Conservation (phyloP, 2,888 invertebrate genomes). For the Strigamia maritima region DNA sequence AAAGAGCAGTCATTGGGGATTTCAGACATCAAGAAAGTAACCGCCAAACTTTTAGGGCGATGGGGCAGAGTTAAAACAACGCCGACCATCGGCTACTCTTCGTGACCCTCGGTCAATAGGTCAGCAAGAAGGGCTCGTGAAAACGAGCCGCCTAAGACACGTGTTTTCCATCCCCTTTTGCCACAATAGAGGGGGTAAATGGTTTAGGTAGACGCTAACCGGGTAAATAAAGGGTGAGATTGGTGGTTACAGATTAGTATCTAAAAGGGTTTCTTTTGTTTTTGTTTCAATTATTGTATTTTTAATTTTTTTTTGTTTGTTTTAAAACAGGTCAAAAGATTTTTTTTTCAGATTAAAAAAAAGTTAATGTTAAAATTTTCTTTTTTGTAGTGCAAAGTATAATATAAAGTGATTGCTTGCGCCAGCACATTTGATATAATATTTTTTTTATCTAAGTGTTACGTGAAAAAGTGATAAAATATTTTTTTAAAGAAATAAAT, state of each 20-base stretch:
- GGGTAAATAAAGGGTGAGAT: background rate
- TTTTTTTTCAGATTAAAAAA: background rate
- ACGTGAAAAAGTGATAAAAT: too few relatives aligned
- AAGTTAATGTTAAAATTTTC: background rate
- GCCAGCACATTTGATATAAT: too few relatives aligned
- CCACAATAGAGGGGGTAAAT: background rate
- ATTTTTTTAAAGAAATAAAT: too few relatives aligned
- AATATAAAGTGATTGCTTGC: too few relatives aligned
- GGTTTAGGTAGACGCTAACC: background rate
- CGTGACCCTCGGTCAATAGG: conserved; percentile 10
- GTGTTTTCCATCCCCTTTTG: background rate
- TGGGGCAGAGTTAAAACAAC: conserved; percentile 1
- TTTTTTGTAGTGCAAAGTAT: too few relatives aligned
- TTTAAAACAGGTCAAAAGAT: background rate
- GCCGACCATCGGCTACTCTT: conserved; percentile 1
- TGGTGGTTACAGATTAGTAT: background rate
- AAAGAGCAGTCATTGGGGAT: conserved; percentile 10
- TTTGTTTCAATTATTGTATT: background rate
- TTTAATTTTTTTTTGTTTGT: background rate
- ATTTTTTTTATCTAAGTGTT: too few relatives aligned
- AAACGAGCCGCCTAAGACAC: conserved; percentile 10
- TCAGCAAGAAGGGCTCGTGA: conserved; percentile 5
- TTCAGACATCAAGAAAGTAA: conserved; percentile 6
- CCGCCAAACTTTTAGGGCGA: background rate
- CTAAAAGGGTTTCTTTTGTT: background rate